Base-by-base conservation (phyloP, 2,797 vertebrate species). In the Jordanella pulchra region DNA sequence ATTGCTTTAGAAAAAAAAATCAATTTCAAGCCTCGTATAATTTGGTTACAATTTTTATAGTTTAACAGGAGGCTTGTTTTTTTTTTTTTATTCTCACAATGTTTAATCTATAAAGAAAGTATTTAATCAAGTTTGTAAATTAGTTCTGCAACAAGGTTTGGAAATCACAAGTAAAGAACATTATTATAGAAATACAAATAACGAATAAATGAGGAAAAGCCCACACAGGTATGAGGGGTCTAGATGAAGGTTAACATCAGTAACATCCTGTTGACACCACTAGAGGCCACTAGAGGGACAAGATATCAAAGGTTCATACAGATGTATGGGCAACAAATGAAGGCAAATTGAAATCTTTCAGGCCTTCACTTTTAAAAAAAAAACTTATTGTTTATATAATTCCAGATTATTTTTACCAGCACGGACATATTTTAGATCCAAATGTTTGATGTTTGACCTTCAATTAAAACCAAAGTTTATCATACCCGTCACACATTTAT, bases 281-380 rank as follows among this genome's bases (percentile, higher is more conserved):
- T 89, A 93, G 93, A 93, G 92, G 91, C 86, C 90, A 84, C 89
- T 89, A 91, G 80, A 92, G 78, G 73, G 71, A 77, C 50, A 71
- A 23, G 50, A 71, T 69, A 83, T 64, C 82, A 72, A 53, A 69
- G 55, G 72, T 71, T 23, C 51, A 65, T 27, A 60, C 54, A 42
- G 55, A 50, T 14, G 30, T 17, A 64, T n/a, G 64, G 56, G 61
- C 61, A 70, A 21, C 25, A 32, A 21, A 60, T 39, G 42, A 73
- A 42, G 39, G 42, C 39, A 63, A 42, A 7, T 17, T 7, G 35
- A 61, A 39, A 18, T 39, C 10, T 35, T 39, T 39, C 30, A 10
- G 18, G 32, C 32, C 23, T 42, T 42, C 60, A 42, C 32, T 63
- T 42, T 25, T n/a, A n/a, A n/a, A 23, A 14, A 21, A 42, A 63